Evolutionary conservation across 2,888 invertebrate genomes (phyloP).

Genomic region (Dicyrtoma fusca): DNA sequence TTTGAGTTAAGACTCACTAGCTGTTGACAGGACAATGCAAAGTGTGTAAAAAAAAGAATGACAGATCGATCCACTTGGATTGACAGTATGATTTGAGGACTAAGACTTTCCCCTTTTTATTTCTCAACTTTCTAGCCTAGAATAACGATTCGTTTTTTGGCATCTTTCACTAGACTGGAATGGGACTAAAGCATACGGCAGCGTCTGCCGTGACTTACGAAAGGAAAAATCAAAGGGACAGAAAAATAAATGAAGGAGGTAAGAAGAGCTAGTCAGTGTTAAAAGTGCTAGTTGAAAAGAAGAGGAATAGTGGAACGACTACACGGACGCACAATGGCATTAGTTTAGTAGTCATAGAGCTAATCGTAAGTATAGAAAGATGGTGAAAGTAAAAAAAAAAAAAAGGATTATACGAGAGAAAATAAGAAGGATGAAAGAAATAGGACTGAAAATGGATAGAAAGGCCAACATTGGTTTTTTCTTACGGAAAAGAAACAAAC

Average conservation of each 20-base stretch:
- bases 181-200: not conserved
- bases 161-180: not conserved
- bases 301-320: too few species aligned
- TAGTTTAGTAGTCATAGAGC: too few species aligned
- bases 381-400: not conserved
- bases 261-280: not conserved
- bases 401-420: not conserved
- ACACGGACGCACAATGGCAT: too few species aligned
- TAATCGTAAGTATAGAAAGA: not conserved
- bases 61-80: not conserved
- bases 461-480: conserved; percentile 3
- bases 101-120: too few species aligned
- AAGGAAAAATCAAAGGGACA: not conserved
- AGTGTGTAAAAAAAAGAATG: not conserved
- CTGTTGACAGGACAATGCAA: conserved; percentile 6
- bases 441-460: not conserved
- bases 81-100: not conserved
- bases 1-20: too few species aligned
- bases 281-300: too few species aligned
- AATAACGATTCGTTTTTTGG: too few species aligned
- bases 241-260: not conserved
- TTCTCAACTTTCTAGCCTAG: too few species aligned
- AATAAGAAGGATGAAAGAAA: not conserved
- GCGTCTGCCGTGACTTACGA: not conserved
- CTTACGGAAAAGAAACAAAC: conserved; percentile 12